Evolutionary conservation across 2,888 invertebrate genomes (phyloP).

Genomic region (Nasonovia ribisnigri): DNA sequence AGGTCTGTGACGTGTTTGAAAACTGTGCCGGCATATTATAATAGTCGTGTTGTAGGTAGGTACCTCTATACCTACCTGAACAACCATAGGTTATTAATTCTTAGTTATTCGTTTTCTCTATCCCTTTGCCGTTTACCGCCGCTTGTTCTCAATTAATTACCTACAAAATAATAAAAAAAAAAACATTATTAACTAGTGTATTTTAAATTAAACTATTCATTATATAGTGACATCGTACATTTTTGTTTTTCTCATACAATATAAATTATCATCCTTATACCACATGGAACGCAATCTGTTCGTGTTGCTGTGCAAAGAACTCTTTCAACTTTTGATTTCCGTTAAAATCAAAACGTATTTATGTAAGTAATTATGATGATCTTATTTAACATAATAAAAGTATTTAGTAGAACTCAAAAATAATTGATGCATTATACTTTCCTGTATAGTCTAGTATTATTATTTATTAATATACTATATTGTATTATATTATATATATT

Average conservation of each 20-base stretch:
- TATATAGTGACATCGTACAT: background rate
- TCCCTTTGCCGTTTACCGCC: background rate
- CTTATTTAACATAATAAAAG: background rate
- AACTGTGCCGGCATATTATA: background rate
- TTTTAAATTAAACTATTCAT: background rate
- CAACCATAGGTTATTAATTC: background rate
- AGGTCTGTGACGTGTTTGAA: background rate
- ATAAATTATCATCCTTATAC: background rate
- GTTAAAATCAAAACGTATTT: conserved; percentile 44
- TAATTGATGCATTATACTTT: background rate
- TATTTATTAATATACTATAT: background rate
- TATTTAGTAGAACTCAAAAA: background rate
- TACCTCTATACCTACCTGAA: background rate
- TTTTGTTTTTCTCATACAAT: background rate
- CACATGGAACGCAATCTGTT: background rate
- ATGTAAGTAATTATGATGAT: conserved; percentile 20
- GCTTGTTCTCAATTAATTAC: background rate
- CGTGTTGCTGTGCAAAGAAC: background rate
- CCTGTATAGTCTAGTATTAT: background rate
- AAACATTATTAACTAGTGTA: background rate
- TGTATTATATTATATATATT: background rate
- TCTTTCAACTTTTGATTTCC: conserved; percentile 3
- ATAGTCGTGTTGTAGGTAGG: background rate
- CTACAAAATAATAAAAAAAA: background rate
- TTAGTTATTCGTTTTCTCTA: background rate